Evolutionary conservation across 2,797 vertebrate genomes (phyloP).

Genomic region (Acrossocheilus wenchowensis): DNA sequence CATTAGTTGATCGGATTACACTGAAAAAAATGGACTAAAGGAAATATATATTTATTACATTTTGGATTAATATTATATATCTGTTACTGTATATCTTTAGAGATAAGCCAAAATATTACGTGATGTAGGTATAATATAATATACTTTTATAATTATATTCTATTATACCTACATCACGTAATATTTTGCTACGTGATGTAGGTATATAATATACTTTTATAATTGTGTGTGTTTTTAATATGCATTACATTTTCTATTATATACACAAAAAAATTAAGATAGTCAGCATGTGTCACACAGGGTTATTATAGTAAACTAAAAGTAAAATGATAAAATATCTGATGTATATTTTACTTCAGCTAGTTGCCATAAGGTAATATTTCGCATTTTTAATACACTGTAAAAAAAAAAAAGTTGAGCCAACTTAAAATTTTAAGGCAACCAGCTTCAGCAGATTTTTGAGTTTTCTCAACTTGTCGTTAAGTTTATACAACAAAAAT

Average conservation of each 20-base stretch:
- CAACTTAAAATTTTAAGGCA: too few relatives aligned
- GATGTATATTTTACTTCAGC: too few relatives aligned
- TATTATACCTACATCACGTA: too few relatives aligned
- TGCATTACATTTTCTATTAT: not conserved
- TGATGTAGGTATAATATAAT: too few relatives aligned
- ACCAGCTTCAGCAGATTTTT: too few relatives aligned
- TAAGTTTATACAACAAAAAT: too few relatives aligned
- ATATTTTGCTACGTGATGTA: too few relatives aligned
- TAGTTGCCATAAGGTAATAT: too few relatives aligned
- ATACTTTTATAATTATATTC: too few relatives aligned
- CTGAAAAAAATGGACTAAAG: not conserved
- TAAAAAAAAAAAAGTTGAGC: too few relatives aligned
- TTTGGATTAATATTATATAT: not conserved
- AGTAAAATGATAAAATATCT: not conserved
- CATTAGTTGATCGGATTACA: slow-evolving; percentile 23
- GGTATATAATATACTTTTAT: not conserved
- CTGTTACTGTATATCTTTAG: not conserved
- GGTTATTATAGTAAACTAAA: not conserved
- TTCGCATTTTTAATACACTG: too few relatives aligned
- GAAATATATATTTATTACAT: not conserved
- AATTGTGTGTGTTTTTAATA: not conserved
- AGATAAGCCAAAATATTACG: not conserved
- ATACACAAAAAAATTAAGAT: not conserved
- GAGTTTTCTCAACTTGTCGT: too few relatives aligned
- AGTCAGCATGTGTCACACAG: not conserved